Conservation (phyloP, 2,888 invertebrate species). For the Lycia hirtaria region DNA sequence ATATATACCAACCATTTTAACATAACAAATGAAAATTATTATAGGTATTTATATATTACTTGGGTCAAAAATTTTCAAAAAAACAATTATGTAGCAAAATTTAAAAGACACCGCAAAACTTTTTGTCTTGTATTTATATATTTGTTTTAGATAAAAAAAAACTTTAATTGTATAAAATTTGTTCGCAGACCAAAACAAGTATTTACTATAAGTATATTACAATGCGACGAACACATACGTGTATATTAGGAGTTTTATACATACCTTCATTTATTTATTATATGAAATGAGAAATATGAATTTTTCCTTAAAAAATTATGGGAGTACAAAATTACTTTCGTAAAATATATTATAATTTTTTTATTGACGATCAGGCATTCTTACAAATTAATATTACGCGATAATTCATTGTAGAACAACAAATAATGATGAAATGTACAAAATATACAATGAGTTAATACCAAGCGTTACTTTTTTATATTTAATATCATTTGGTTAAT, state of each 20-base stretch:
- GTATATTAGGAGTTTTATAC: constrained; percentile 37
- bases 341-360: constrained; percentile 48
- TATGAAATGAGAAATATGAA: constrained; percentile 35
- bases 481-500: constrained; percentile 28
- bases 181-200: constrained; percentile 49
- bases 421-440: constrained; percentile 38
- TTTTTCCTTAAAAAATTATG: constrained; percentile 49
- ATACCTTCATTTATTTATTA: constrained; percentile 43
- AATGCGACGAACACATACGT: constrained; percentile 60
- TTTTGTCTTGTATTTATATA: background rate
- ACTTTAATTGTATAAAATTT: constrained; percentile 16
- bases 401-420: constrained; percentile 37
- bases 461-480: constrained; percentile 23
- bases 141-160: background rate
- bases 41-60: no score
- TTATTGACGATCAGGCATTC: constrained; percentile 36
- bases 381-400: constrained; percentile 38
- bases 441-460: constrained; percentile 39
- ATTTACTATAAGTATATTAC: constrained; percentile 54
- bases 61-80: no score
- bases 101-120: no score
- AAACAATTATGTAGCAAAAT: no score
- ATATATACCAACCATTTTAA: no score
- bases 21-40: no score
- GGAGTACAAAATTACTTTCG: constrained; percentile 70